These are phyloP conservation scores for Macrobrachium rosenbergii DNA, from an alignment of 1,140 invertebrate genomes.

Conservation along the genomic window DNA sequence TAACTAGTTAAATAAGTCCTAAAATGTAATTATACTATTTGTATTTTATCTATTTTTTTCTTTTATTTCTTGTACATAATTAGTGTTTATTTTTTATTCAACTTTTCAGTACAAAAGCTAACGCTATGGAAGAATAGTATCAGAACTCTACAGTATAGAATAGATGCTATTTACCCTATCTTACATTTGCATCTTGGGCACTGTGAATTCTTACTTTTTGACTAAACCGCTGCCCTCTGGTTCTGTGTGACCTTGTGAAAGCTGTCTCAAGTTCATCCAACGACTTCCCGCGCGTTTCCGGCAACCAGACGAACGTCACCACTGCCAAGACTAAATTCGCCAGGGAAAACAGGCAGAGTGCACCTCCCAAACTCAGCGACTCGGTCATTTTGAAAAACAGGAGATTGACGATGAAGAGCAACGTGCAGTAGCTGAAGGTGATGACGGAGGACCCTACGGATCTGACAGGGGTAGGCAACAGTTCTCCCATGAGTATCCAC, in stretches of 20 bases:
- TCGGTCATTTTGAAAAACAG: slow-evolving; percentile 23
- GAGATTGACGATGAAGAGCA: slow-evolving; percentile 20
- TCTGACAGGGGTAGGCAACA: slow-evolving; percentile 39
- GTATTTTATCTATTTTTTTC: too few relatives aligned
- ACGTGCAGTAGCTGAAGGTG: slow-evolving; percentile 3
- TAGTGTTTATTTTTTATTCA: too few relatives aligned
- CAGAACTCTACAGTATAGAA: too few relatives aligned
- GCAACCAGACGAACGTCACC: slow-evolving; percentile 26
- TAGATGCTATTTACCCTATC: too few relatives aligned
- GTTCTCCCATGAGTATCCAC: slow-evolving; percentile 39
- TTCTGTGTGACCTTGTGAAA: neutral
- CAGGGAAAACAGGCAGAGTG: slow-evolving; percentile 22
- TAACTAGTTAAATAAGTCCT: too few relatives aligned
- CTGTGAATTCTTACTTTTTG: too few relatives aligned
- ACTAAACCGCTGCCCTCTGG: too few relatives aligned
- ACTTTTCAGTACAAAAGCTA: too few relatives aligned
- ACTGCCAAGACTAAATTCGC: neutral
- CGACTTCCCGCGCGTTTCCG: slow-evolving; percentile 26
- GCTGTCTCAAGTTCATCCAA: slow-evolving; percentile 11
- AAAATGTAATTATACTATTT: too few relatives aligned
- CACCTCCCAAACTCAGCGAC: slow-evolving; percentile 7
- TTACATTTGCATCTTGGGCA: too few relatives aligned
- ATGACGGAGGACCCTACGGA: slow-evolving; percentile 29
- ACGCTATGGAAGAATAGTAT: too few relatives aligned
- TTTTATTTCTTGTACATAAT: too few relatives aligned